Evolutionary conservation across 1,140 invertebrate species (phyloP), one percentile per base, ranked within the genome.

Genomic region (Drosophila chauvacae): DNA sequence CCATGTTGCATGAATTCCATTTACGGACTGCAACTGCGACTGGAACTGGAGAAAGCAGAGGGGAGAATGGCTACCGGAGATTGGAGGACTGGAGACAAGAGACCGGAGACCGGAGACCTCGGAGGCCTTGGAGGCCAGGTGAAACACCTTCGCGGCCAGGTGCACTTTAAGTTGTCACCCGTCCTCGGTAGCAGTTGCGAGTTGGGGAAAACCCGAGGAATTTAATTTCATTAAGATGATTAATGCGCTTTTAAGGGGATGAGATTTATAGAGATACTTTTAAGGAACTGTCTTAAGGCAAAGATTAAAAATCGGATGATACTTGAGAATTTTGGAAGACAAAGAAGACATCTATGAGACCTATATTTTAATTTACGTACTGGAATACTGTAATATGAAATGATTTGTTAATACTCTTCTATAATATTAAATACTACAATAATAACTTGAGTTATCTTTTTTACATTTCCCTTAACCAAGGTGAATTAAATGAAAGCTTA

Each of bases 1-100:
- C 74, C 74, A 77, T 77, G 73, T 77, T 77, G 73, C 74, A 77
- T 77, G 74, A 77, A 77, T 77, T 77, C 56, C 73, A 77, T 77
- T 77, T 77, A 77, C 48, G 73, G 71, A 71, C 66, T 71, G 44
- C 62, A 62, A 62, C 60, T 62, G 66, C 65, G 42, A 57, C 65
- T 58, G 69, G 71, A 71, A 71, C 35, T 48, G 69, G 64, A 71
- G 64, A 56, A 28, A 30, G 42, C 28, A 26, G 30, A 33, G 37
- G 5, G 26, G 26, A 30, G 51, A 56, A 18, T 26, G 33, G 64
- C 20, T 41, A 65, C 59, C 18, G 33, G 66, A 66, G 66, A 69
- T 39, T 48, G 23, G 33, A 62, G 50, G 66, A 65, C 37, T 30
- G 23, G 39, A 18, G 48, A 45, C 39, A 39, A 30, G 20, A 35